Percentiles rank a stretch among this genome's conserved stretches.
Conservation (phyloP, 1,140 invertebrate genomes). For the Heliconius eleuchia region DNA sequence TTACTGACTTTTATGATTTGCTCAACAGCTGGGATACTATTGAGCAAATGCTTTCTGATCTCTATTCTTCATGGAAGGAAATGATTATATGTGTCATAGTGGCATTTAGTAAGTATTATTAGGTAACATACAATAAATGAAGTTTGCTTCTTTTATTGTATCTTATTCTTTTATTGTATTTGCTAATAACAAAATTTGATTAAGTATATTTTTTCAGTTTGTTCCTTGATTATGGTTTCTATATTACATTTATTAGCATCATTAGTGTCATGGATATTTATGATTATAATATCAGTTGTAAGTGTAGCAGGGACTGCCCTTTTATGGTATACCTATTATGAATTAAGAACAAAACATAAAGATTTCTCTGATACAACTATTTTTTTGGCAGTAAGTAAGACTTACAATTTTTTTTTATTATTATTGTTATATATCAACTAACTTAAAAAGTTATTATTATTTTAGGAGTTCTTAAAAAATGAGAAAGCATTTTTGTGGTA, state of each 20-base stretch:
- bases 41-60: conserved; percentile 92
- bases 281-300: conserved; percentile 88
- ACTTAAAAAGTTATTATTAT: conserved; percentile 42
- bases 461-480: conserved; percentile 92
- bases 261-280: conserved; percentile 93
- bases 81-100: conserved; percentile 91
- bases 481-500: conserved; percentile 92
- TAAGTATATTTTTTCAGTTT: conserved; percentile 81
- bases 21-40: conserved; percentile 94
- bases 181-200: neutral
- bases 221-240: conserved; percentile 91
- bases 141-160: neutral
- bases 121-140: neutral
- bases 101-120: conserved; percentile 86
- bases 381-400: conserved; percentile 63
- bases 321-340: conserved; percentile 94
- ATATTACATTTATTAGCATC: conserved; percentile 92
- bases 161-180: too few relatives aligned
- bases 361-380: conserved; percentile 76
- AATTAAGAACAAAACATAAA: conserved; percentile 87
- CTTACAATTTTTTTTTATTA: neutral
- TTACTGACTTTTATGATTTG: conserved; percentile 88
- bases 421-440: neutral
- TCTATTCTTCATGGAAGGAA: conserved; percentile 93
- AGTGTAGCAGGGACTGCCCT: conserved; percentile 89